Base-by-base conservation (phyloP, 2,888 invertebrate species). In the Sycophila texana region DNA sequence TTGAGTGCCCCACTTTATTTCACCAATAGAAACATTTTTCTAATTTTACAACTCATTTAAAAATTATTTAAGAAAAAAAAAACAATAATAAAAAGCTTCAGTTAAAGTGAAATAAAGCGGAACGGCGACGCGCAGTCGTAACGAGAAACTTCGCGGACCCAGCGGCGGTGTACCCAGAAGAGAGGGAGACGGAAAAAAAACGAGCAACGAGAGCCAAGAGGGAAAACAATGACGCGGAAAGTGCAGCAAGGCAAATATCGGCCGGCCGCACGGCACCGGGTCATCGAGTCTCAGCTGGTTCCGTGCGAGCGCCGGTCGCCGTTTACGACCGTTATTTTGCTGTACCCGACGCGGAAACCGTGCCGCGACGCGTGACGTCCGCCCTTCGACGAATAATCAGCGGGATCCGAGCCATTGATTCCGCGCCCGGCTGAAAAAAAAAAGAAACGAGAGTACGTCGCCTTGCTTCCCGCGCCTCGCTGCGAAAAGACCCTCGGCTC, bases 271-370 rank as follows among this genome's bases (percentile, higher is more conserved):
- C 22, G 58, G 58, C 22, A 20, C n/a, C 58, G 58, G 58, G 58
- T 58, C 58, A 58, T 58, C 58, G 58, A 58, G 22, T 20, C n/a
- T 13, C 55, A 0, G 18, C 12, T 18, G 5, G n/a, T 55, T 22
- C 20, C 16, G 12, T 18, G 58, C 20, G n/a, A 12, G n/a, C 22
- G 18, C 5, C 22, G n/a, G 7, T 18, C 18, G 58, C 7, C 22
- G 18, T 14, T 58, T 58, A 58, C 7, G 58, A 58, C 58, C 58
- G 58, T 58, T 58, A 58, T 20, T 58, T 26, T 58, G 58, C 58
- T 18, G 58, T 58, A 16, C 12, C 58, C 55, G 55, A n/a, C n/a
- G n/a, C 55, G n/a, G 18, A 7, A 55, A 55, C 55, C 55, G 55
- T 55, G 55, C 18, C 58, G 22, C 58, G 53, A 53, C 53, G 53